Evolutionary conservation across 2,888 invertebrate genomes (phyloP), one percentile per base, ranked within the genome.

Genomic region (Resseliella maxima): DNA sequence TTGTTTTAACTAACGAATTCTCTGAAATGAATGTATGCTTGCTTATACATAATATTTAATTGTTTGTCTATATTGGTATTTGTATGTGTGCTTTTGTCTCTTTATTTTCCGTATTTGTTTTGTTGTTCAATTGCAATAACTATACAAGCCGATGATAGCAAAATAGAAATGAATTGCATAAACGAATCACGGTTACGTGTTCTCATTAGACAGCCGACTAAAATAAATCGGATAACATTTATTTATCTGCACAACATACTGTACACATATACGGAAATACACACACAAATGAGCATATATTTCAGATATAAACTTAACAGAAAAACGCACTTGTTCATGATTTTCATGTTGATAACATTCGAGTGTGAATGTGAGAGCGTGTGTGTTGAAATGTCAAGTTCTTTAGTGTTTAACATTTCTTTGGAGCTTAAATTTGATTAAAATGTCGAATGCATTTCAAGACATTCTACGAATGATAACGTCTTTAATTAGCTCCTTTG

Each of bases 91-190:
- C 18, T 18, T 18, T 15, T 50, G 12, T 50, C 15, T 72, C 72
- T n/a, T 2, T 72, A 31, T 72, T 72, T 72, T 31, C 31, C 31
- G 24, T 18, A 72, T 72, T 72, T n/a, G n/a, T n/a, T 72, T 72
- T 72, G 72, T 72, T 72, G 72, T 72, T 72, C 72, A 72, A 72
- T 31, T 72, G 72, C 59, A 59, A 59, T 59, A 59, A 59, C 59
- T n/a, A 24, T 59, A 59, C 31, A 35, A 72, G 27, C 72, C 72
- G 72, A 72, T 72, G 72, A 72, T 31, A 15, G 72, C n/a, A 72
- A 72, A 35, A 72, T 72, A 15, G 72, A 72, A 41, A 31, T 35
- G 72, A 35, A 72, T 72, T 72, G 72, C 31, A 72, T 72, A 35
- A 31, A 72, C 72, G 72, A 72, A 72, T 72, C 31, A 72, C 72